phyloP scores from a whole-genome alignment of 2,888 invertebrate species.

The Cataglyphis cursor region DNA sequence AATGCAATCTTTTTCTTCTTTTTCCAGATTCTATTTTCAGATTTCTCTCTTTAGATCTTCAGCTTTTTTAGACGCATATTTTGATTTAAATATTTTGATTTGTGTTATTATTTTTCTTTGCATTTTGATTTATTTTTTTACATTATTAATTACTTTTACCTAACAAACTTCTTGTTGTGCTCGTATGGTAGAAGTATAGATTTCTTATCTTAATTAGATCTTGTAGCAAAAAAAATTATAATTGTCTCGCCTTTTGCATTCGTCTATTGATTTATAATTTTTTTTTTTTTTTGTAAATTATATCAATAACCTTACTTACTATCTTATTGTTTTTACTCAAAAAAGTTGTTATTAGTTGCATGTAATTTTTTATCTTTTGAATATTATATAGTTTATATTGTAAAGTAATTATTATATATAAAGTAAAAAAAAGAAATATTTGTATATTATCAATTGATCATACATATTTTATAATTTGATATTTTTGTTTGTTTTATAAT shows the following conservation, averaged over 20 bases:
- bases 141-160: neutral
- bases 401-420: neutral
- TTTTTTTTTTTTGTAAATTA: neutral
- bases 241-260: neutral
- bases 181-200: neutral
- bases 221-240: neutral
- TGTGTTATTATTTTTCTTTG: neutral
- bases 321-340: neutral
- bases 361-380: neutral
- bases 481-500: neutral
- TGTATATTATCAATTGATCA: neutral
- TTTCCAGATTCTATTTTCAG: too few species aligned
- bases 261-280: neutral
- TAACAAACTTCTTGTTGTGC: neutral
- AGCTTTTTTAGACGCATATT: neutral
- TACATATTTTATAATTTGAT: neutral
- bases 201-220: neutral
- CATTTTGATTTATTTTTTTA: neutral
- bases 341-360: neutral
- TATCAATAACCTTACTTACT: neutral
- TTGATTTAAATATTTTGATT: neutral
- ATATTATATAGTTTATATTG: neutral
- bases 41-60: neutral
- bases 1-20: neutral
- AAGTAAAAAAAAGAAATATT: neutral